A percentile compares a stretch with the other conserved stretches of the same genome.
Evolutionary conservation across 2,888 invertebrate genomes (phyloP).

Genomic region (Hirtodrosophila trivittata): DNA sequence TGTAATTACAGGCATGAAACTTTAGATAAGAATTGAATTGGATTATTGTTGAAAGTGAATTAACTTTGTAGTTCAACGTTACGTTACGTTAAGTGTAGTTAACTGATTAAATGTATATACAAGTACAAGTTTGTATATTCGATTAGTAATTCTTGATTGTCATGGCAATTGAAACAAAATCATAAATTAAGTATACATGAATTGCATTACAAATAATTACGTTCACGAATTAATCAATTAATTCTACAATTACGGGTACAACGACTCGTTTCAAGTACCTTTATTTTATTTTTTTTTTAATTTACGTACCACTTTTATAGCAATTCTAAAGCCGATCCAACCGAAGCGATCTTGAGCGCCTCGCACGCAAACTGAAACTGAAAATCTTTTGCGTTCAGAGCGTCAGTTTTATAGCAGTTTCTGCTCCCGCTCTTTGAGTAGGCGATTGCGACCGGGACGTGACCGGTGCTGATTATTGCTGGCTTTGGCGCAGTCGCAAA

Average conservation of each 20-base stretch:
- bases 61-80: not conserved
- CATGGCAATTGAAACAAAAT: conserved; percentile 12
- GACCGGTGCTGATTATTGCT: conserved; percentile 41
- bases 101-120: not conserved
- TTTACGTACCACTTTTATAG: conserved; percentile 38
- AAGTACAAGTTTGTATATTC: not conserved
- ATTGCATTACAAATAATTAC: conserved; percentile 11
- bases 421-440: conserved; percentile 1
- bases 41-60: conserved; percentile 30
- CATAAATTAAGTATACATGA: conserved; percentile 5
- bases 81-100: not conserved
- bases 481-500: conserved; percentile 17
- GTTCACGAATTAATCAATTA: conserved; percentile 41
- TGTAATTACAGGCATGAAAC: conserved; percentile 13
- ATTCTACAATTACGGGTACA: conserved; percentile 24
- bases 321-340: conserved; percentile 21
- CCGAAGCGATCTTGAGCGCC: conserved; percentile 49
- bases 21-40: conserved; percentile 43
- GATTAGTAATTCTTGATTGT: conserved; percentile 5
- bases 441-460: conserved; percentile 40
- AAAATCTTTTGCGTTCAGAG: conserved; percentile 49
- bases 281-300: too few species aligned
- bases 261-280: conserved; percentile 35
- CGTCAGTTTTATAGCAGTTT: conserved; percentile 58
- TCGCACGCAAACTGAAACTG: conserved; percentile 58